phyloP scores from a whole-genome alignment of 1,140 invertebrate genomes.

The Aradophagus sp. region DNA sequence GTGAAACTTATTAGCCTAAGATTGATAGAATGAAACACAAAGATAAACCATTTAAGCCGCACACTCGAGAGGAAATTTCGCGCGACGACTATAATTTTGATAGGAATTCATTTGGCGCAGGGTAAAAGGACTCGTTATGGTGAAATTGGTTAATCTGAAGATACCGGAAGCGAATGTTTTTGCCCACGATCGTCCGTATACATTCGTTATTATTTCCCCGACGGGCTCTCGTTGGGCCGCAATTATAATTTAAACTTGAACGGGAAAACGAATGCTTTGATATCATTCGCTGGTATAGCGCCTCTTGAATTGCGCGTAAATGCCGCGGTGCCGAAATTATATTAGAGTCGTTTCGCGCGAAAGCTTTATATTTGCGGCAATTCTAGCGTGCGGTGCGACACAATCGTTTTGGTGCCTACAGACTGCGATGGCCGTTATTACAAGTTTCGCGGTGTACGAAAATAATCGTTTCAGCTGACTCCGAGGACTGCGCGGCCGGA shows the following conservation, averaged over 20 bases:
- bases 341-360: slow-evolving; percentile 41
- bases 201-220: slow-evolving; percentile 17
- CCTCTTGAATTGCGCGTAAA: slow-evolving; percentile 37
- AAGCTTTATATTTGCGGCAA: slow-evolving; percentile 47
- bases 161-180: slow-evolving; percentile 4
- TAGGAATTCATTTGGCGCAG: slow-evolving; percentile 5
- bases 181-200: neutral
- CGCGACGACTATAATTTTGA: slow-evolving; percentile 10
- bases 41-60: slow-evolving; percentile 4
- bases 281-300: slow-evolving; percentile 14
- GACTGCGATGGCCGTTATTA: slow-evolving; percentile 50
- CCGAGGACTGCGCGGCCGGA: slow-evolving; percentile 41
- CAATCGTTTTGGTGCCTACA: slow-evolving; percentile 40
- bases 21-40: slow-evolving; percentile 15
- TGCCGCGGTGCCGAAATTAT: slow-evolving; percentile 30
- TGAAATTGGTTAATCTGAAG: neutral
- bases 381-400: slow-evolving; percentile 11
- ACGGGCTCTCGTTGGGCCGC: slow-evolving; percentile 3
- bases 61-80: neutral
- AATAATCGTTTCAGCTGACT: slow-evolving; percentile 54
- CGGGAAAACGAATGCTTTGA: slow-evolving; percentile 25
- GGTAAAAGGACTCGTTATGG: neutral
- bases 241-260: slow-evolving; percentile 29
- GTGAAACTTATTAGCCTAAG: slow-evolving; percentile 19
- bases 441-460: slow-evolving; percentile 47